These are phyloP conservation scores for Margarornis squamiger DNA, from an alignment of 2,797 vertebrate species.

Conservation along the genomic window DNA sequence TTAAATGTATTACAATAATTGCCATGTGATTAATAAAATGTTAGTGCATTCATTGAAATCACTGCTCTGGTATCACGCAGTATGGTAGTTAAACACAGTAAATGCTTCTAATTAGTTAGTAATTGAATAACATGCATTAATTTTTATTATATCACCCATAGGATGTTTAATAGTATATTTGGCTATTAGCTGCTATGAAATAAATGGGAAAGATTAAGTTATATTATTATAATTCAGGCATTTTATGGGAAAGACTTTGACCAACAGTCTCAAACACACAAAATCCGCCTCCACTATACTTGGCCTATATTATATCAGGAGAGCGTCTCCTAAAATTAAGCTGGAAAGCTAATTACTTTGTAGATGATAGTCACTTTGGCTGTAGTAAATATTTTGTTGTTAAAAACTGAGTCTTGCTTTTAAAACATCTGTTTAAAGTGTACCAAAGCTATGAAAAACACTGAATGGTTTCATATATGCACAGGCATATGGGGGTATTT, in stretches of 20 bases:
- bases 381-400: neutral
- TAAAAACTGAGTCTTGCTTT: neutral
- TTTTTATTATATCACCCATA: conserved; percentile 13
- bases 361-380: neutral
- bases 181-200: conserved; percentile 2
- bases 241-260: neutral
- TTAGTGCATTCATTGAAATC: conserved; percentile 18
- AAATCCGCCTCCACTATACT: neutral
- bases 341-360: neutral
- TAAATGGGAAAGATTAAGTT: neutral
- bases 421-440: neutral
- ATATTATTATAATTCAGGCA: neutral
- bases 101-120: conserved; percentile 47
- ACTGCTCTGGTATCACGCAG: neutral
- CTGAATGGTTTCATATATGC: neutral
- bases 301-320: neutral
- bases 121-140: neutral
- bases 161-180: neutral
- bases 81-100: conserved; percentile 35
- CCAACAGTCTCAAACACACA: neutral
- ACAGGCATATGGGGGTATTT: accelerated
- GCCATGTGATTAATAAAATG: conserved; percentile 43
- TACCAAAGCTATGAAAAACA: neutral
- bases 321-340: neutral
- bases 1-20: conserved; percentile 31